These are phyloP conservation scores for Xanthorhoe designata DNA, from an alignment of 2,888 invertebrate species.

Conservation along the genomic window DNA sequence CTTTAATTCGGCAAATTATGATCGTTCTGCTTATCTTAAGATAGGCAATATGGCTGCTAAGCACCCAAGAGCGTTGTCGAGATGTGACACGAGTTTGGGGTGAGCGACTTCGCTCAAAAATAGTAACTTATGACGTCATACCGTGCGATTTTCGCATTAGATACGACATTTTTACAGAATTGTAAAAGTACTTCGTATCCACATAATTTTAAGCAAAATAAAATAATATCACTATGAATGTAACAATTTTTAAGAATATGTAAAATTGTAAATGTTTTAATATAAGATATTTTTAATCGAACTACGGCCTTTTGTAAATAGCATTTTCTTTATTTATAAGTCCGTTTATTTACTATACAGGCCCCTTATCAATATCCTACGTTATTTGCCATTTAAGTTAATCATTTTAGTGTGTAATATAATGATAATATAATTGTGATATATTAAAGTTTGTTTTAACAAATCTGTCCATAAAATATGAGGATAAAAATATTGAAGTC, in stretches of 20 bases:
- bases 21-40: conserved; percentile 32
- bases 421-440: conserved; percentile 60
- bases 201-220: conserved; percentile 40
- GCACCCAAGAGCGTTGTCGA: conserved; percentile 21
- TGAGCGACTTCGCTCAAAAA: conserved; percentile 13
- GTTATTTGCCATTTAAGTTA: conserved; percentile 46
- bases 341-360: conserved; percentile 37
- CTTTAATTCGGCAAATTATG: conserved; percentile 19
- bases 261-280: conserved; percentile 76
- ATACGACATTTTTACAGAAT: conserved; percentile 34
- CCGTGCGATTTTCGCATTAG: conserved; percentile 2
- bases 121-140: conserved; percentile 11
- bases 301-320: conserved; percentile 79
- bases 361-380: conserved; percentile 39
- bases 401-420: conserved; percentile 54
- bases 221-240: conserved; percentile 46
- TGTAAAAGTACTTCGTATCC: conserved; percentile 36
- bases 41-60: conserved; percentile 34
- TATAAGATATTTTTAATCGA: conserved; percentile 58
- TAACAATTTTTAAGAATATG: conserved; percentile 50
- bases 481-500: conserved; percentile 49
- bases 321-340: conserved; percentile 63
- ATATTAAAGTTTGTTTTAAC: conserved; percentile 68
- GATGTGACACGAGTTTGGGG: conserved; percentile 5
- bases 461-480: conserved; percentile 70